Conservation (phyloP, 1,140 invertebrate species). For the Brachionus rubens region DNA sequence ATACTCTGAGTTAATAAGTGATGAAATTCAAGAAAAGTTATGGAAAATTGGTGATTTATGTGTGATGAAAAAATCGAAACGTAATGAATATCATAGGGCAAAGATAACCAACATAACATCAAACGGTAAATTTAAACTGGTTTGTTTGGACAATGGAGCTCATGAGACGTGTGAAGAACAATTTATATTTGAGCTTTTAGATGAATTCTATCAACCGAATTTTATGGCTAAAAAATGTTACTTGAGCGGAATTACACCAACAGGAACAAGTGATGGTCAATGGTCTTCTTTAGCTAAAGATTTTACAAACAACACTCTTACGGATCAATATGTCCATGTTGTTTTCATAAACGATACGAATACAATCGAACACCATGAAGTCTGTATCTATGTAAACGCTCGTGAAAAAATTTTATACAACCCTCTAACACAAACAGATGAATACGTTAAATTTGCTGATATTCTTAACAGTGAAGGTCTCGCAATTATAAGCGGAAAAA, state of each 20-base stretch:
- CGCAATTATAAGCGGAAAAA: not conserved
- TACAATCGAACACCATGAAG: not conserved
- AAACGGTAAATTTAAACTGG: not conserved
- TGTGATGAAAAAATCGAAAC: not conserved
- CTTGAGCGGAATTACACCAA: not conserved
- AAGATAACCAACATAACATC: not conserved
- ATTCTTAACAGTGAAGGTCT: not conserved
- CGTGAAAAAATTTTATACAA: not conserved
- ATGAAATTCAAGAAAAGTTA: not conserved
- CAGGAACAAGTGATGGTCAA: not conserved
- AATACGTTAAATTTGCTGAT: constrained; percentile 28
- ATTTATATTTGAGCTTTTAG: not conserved
- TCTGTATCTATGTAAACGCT: not conserved
- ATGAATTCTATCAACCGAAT: not conserved
- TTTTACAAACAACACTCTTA: not conserved
- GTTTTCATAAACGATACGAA: not conserved
- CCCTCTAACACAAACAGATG: not conserved
- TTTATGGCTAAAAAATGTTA: constrained; percentile 18
- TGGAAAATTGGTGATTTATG: not conserved
- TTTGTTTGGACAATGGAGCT: not conserved
- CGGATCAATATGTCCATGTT: not conserved
- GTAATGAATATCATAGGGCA: not conserved
- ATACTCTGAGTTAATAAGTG: not conserved
- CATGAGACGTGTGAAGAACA: not conserved
- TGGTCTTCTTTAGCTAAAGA: not conserved